phyloP scores from a whole-genome alignment of 2,113 vertebrate species.

The Crotalus horridus region DNA sequence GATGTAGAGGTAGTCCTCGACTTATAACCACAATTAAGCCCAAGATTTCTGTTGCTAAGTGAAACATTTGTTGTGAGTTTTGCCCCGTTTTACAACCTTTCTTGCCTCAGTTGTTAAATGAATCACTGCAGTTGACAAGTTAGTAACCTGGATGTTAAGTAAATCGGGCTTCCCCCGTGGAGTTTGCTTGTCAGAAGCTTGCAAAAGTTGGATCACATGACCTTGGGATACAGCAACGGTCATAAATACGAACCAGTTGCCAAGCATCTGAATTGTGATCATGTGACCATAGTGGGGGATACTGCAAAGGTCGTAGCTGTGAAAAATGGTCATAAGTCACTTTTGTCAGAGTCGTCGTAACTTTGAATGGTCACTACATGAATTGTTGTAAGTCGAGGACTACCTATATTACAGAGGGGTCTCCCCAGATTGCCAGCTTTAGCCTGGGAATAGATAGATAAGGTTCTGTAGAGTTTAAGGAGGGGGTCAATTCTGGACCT shows the following conservation, averaged over 20 bases:
- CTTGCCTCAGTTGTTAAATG: no score
- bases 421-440: neutral
- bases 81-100: no score
- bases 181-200: no score
- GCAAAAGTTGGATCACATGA: neutral
- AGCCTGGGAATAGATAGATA: neutral
- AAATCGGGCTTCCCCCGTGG: no score
- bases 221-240: no score
- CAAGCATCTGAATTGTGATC: neutral
- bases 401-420: neutral
- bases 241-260: neutral
- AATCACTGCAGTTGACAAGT: no score
- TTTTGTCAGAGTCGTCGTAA: neutral
- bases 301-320: neutral
- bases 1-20: no score
- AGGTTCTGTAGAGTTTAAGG: neutral
- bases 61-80: no score
- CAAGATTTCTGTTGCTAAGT: no score
- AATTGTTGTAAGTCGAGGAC: neutral
- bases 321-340: neutral
- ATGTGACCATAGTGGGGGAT: neutral
- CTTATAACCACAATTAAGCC: no score
- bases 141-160: no score
- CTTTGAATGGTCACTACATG: neutral
- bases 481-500: neutral